These are phyloP conservation scores for Setophaga coronata DNA, from an alignment of 2,113 vertebrate species.

Conservation along the genomic window DNA sequence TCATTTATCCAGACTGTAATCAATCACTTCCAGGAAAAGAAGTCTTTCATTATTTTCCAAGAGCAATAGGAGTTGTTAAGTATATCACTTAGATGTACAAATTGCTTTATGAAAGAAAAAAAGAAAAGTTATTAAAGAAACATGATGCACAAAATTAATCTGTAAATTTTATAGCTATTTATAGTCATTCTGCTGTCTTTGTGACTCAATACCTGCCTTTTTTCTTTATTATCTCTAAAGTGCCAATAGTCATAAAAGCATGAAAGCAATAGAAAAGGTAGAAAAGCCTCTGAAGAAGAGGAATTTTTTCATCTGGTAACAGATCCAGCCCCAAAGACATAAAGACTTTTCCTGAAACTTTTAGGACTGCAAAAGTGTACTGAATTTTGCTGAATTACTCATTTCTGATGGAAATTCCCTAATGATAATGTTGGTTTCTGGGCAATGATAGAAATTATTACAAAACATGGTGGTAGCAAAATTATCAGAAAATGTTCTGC, in stretches of 20 bases:
- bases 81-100: neutral
- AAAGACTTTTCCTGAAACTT: slow-evolving; percentile 5
- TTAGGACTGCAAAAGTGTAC: neutral
- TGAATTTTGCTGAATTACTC: neutral
- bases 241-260: neutral
- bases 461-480: neutral
- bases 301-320: neutral
- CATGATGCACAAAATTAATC: neutral
- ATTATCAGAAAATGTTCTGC: neutral
- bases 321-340: neutral
- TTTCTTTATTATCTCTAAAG: neutral
- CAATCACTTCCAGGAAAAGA: slow-evolving; percentile 33
- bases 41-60: slow-evolving; percentile 28
- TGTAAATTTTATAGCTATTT: neutral
- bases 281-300: neutral
- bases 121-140: neutral
- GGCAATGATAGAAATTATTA: neutral
- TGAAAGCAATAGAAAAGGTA: neutral
- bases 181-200: neutral
- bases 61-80: neutral
- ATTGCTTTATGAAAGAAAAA: neutral
- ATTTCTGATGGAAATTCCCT: neutral
- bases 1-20: slow-evolving; percentile 41
- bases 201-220: neutral
- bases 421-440: neutral